A percentile compares a stretch with the other conserved stretches of the same genome.
phyloP scores from a whole-genome alignment of 1,140 invertebrate genomes.

The Telenomus remus region DNA sequence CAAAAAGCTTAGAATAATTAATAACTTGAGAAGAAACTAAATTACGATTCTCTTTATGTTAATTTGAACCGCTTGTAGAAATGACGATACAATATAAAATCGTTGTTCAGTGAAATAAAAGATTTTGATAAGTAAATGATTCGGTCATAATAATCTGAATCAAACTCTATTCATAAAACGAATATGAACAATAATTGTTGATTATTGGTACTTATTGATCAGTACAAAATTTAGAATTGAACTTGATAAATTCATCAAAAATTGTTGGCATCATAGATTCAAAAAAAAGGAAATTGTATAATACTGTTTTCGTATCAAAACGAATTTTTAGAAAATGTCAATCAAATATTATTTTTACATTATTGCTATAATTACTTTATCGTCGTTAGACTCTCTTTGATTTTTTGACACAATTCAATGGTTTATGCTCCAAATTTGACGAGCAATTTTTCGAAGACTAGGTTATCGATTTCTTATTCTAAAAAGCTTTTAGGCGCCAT shows the following conservation, averaged over 20 bases:
- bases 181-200: no score
- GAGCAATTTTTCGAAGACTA: constrained; percentile 36
- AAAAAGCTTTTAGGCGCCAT: constrained; percentile 66
- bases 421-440: not conserved
- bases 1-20: constrained; percentile 37
- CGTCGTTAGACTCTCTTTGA: constrained; percentile 5
- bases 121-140: constrained; percentile 2
- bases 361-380: constrained; percentile 4
- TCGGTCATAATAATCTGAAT: no score
- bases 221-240: no score
- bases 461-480: constrained; percentile 4
- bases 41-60: constrained; percentile 3
- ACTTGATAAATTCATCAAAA: no score
- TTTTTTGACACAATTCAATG: not conserved
- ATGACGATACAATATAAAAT: no score
- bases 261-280: no score
- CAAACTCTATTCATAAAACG: no score
- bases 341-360: no score
- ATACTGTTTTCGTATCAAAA: no score
- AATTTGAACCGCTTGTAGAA: not conserved
- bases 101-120: constrained; percentile 2
- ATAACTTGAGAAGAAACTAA: constrained; percentile 33
- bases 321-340: no score
- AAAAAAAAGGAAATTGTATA: no score
- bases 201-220: no score